Base-by-base conservation (phyloP, 2,888 invertebrate species). In the Sminthurinus aureus region DNA sequence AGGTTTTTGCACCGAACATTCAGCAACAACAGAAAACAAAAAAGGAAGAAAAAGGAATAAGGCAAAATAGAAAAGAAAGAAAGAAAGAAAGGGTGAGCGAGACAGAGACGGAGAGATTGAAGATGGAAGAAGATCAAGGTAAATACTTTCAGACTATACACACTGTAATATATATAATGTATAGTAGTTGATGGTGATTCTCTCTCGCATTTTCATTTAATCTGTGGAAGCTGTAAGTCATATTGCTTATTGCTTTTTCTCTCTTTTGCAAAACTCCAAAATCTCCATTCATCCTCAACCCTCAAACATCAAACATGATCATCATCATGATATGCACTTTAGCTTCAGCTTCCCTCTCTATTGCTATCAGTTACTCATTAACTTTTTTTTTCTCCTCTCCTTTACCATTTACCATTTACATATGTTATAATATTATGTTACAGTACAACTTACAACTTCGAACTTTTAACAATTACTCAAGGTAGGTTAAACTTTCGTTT, bases 1-100 rank as follows among this genome's bases (percentile, higher is more conserved):
- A 86, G 85, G 84, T 86, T 86, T 86, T 84, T 84, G 84, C 84
- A 84, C 76, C 76, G 52, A 74, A 74, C 22, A 81, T 81, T 81
- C 81, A 58, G 73, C 74, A 38, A 38, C 75, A 51, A 75, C 71
- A 20, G 24, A 15, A 12, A 12, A 9, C 71, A 71, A 71, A 13
- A 15, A 8, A 22, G 24, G 9, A 22, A 69, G 22, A 15, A 69
- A 20, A 20, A 69, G 13, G n/a, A 11, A 58, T 58, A 15, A 18
- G 6, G 38, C 38, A 38, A 38, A 64, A 13, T n/a, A 69, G 22
- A 69, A 50, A 75, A n/a, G n/a, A 20, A 51, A n/a, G 50, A n/a
- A 75, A 75, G 75, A n/a, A 75, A 51, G 20, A 20, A 22, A 52
- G 76, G 24, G 51, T 18, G 24, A 75, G 73, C 8, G 8, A 74